Evolutionary conservation across 1,140 invertebrate genomes (phyloP).

Genomic region (Kradibia gibbosae): DNA sequence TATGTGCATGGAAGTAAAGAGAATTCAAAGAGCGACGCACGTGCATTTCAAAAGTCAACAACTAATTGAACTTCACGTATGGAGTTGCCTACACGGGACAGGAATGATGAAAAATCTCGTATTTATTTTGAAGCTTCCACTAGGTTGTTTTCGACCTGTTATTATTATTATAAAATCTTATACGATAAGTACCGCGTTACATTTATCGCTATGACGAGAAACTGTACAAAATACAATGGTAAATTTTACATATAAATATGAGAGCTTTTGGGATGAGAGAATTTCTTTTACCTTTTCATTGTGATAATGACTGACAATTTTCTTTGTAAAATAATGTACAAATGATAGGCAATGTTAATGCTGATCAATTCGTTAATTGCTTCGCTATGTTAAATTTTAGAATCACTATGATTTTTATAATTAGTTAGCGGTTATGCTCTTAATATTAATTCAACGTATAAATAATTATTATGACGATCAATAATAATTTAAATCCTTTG

Average conservation of each 20-base stretch:
- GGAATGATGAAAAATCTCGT: background rate
- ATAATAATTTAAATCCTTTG: constrained; percentile 35
- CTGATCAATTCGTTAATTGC: background rate
- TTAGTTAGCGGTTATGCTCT: background rate
- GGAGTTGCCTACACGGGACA: background rate
- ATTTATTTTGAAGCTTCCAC: background rate
- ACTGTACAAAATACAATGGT: constrained; percentile 5
- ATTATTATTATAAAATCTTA: background rate
- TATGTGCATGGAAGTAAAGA: background rate
- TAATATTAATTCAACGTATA: background rate
- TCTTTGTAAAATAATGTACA: background rate
- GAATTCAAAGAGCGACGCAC: background rate
- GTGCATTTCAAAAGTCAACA: background rate
- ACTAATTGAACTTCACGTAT: background rate
- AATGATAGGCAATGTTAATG: background rate
- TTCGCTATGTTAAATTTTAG: background rate
- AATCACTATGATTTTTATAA: background rate
- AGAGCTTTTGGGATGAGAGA: background rate
- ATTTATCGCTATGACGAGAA: background rate
- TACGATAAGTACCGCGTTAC: constrained; percentile 1
- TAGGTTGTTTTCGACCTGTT: constrained; percentile 10
- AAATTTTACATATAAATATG: background rate
- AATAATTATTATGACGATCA: constrained; percentile 10
- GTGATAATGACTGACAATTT: no score
- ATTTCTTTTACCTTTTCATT: background rate